Evolutionary conservation across 2,797 vertebrate genomes (phyloP).

Genomic region (Malurus splendens): DNA sequence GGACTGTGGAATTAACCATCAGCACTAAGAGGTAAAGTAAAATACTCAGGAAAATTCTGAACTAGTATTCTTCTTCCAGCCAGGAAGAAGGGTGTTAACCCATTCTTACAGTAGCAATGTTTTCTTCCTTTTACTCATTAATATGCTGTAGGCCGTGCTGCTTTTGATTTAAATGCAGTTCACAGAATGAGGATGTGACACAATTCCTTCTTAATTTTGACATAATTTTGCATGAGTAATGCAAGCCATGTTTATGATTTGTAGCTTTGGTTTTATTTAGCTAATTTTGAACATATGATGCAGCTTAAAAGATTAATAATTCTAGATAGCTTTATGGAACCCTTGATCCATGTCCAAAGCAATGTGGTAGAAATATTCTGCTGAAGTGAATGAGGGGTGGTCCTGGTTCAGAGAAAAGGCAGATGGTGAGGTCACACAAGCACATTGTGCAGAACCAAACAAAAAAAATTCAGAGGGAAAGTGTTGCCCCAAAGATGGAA

Average conservation of each 20-base stretch:
- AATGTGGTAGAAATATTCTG: background rate
- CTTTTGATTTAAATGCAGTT: background rate
- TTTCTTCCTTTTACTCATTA: background rate
- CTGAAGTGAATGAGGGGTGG: background rate
- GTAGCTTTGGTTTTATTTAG: background rate
- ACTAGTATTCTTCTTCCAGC: background rate
- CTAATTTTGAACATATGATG: background rate
- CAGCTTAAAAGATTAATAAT: background rate
- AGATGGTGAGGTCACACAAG: background rate
- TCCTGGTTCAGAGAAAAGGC: background rate
- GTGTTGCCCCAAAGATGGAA: background rate
- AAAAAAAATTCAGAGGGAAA: background rate
- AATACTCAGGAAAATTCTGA: background rate
- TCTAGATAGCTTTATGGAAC: background rate
- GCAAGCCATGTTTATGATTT: background rate
- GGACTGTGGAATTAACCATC: background rate
- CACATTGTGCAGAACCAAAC: background rate
- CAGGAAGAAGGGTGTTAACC: background rate
- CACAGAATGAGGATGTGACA: background rate
- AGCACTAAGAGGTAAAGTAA: background rate
- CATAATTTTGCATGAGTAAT: background rate
- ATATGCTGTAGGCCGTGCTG: background rate
- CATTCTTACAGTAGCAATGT: background rate
- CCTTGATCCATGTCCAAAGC: background rate
- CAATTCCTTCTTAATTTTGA: background rate